Percentiles rank a stretch among this genome's conserved stretches.
Conservation (phyloP, 2,797 vertebrate species). For the Trichosurus vulpecula region DNA sequence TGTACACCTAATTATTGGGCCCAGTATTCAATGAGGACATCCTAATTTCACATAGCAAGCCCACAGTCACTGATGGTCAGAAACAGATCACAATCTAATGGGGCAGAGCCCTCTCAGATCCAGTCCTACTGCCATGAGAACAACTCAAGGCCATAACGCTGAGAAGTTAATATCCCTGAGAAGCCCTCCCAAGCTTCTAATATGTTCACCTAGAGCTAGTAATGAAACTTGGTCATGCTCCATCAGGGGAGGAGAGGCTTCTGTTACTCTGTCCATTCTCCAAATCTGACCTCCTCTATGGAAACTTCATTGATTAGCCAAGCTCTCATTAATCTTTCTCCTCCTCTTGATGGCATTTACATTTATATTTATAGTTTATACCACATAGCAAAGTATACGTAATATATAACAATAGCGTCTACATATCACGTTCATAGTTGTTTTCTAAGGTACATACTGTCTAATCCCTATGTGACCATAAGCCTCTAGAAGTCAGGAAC, state of each 20-base stretch:
- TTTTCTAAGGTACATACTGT: background rate
- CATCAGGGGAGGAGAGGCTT: background rate
- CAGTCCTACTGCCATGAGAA: background rate
- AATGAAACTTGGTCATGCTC: background rate
- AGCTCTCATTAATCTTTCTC: background rate
- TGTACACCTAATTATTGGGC: background rate
- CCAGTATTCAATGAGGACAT: background rate
- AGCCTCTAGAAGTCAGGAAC: background rate
- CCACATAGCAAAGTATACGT: background rate
- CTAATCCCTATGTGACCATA: background rate
- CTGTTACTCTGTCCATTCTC: background rate
- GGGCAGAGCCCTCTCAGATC: background rate
- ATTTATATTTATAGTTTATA: background rate
- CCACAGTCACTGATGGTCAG: background rate
- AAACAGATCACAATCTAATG: background rate
- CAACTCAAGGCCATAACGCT: background rate
- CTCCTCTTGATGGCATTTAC: background rate
- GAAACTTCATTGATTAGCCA: background rate
- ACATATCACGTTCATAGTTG: background rate
- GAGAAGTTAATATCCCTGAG: conserved; percentile 12
- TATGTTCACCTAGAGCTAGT: background rate
- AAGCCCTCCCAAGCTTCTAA: background rate
- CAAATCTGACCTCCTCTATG: background rate
- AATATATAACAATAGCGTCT: background rate
- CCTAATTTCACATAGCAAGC: background rate